A percentile compares a stretch with the other conserved stretches of the same genome.
These are phyloP conservation scores for Aporophyla lueneburgensis DNA, from an alignment of 2,888 invertebrate species.

Conservation along the genomic window DNA sequence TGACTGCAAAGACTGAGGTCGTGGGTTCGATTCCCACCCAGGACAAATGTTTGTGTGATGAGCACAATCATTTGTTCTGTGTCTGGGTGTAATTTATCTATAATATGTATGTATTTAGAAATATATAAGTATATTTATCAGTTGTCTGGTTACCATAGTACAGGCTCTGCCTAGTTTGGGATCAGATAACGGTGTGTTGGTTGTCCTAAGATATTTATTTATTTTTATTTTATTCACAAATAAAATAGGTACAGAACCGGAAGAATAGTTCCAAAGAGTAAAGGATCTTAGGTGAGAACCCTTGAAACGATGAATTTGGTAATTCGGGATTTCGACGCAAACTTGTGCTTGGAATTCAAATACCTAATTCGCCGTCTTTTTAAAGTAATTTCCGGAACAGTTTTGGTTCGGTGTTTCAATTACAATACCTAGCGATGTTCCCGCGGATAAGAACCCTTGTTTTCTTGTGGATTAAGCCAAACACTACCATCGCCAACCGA, in stretches of 20 bases:
- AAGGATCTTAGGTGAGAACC: background rate
- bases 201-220: too few species aligned
- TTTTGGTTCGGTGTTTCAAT: background rate
- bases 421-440: background rate
- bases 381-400: background rate
- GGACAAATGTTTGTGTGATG: too few species aligned
- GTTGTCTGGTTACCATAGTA: too few species aligned
- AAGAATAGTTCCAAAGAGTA: background rate
- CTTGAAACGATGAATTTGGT: background rate
- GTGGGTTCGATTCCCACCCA: too few species aligned
- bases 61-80: too few species aligned
- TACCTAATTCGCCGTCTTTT: background rate
- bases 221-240: too few species aligned
- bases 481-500: background rate
- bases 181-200: too few species aligned
- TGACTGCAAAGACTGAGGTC: too few species aligned
- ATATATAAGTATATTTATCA: too few species aligned
- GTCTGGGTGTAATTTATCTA: too few species aligned
- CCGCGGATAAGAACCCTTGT: background rate
- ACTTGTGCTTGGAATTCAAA: slow-evolving; percentile 1
- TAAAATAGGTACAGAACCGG: background rate
- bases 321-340: background rate
- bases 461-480: background rate
- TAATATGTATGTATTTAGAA: too few species aligned
- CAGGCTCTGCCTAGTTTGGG: too few species aligned